Base-by-base conservation (phyloP, 2,113 vertebrate genomes). In the Alethe diademata region DNA sequence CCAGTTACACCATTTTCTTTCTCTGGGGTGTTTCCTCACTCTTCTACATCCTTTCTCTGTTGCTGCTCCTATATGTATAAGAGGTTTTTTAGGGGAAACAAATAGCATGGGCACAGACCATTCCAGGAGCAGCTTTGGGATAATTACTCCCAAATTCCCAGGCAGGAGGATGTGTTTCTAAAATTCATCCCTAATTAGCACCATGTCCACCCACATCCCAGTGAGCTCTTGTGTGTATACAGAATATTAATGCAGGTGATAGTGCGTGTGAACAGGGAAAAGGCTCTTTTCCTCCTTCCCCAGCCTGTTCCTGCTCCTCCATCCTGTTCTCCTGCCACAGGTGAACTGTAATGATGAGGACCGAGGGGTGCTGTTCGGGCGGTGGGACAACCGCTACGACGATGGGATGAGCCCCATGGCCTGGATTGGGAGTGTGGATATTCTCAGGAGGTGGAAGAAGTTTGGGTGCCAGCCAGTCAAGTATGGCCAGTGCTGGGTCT, bases 401-500 rank as follows among this genome's bases (percentile, higher is more conserved):
- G 98, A 98, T 1, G 99, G 99, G 4, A 50, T 98, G 75, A 99
- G 97, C 86, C 99, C 99, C 10, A 97, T 98, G 98, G 95, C 88
- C 81, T 99, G 99, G 99, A 99, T 93, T 2, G 98, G 99, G 35
- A 99, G 99, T 0, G 98, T 99, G 97, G 98, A 99, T 83, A 99
- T 99, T 88, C 98, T 99, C 60, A 97, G 80, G 54, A 98, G 97
- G 67, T 99, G 99, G 99, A 96, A 97, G 86, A 88, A 73, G 0
- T 95, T 93, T 3, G 92, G 98, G 7, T 99, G 99, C 95, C 96
- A 98, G 79, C 98, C 98, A 0, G 99, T 99, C 92, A 98, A 98
- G 48, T 99, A 98, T 0, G 99, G 99, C 81, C 99, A 99, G 97
- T 99, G 99, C 97, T 99, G 99, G 99, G 99, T 99, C 65, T 99